phyloP scores from a whole-genome alignment of 2,797 vertebrate genomes.

The Lophotriccus pileatus region DNA sequence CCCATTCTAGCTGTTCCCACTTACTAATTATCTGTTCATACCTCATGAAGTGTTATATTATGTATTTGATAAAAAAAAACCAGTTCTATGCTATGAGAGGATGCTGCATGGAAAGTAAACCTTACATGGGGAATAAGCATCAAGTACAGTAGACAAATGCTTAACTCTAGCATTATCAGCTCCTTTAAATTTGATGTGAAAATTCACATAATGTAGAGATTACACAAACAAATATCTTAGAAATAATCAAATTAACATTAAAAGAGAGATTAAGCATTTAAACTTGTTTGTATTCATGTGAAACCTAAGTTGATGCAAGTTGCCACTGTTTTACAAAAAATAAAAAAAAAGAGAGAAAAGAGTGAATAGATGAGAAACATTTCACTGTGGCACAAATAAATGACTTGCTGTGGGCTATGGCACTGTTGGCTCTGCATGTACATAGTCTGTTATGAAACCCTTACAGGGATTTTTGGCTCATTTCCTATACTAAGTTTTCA shows the following conservation, averaged over 20 bases:
- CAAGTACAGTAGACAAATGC: neutral
- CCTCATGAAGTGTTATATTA: neutral
- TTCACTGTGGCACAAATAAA: constrained; percentile 41
- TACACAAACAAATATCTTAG: neutral
- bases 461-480: neutral
- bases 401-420: neutral
- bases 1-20: neutral
- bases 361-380: neutral
- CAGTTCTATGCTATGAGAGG: fast-evolving
- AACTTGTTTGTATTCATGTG: neutral
- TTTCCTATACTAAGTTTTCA: neutral
- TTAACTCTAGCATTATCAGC: neutral
- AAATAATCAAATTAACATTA: neutral
- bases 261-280: neutral
- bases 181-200: neutral
- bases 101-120: neutral
- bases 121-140: neutral
- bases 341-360: neutral
- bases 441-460: neutral
- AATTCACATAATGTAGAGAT: neutral
- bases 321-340: neutral
- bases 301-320: neutral
- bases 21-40: neutral
- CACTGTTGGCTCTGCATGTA: neutral
- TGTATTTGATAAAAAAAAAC: neutral